Percentiles rank a stretch among this genome's conserved stretches.
These are phyloP conservation scores for Heliconius nattereri DNA, from an alignment of 1,140 invertebrate genomes.

Conservation along the genomic window DNA sequence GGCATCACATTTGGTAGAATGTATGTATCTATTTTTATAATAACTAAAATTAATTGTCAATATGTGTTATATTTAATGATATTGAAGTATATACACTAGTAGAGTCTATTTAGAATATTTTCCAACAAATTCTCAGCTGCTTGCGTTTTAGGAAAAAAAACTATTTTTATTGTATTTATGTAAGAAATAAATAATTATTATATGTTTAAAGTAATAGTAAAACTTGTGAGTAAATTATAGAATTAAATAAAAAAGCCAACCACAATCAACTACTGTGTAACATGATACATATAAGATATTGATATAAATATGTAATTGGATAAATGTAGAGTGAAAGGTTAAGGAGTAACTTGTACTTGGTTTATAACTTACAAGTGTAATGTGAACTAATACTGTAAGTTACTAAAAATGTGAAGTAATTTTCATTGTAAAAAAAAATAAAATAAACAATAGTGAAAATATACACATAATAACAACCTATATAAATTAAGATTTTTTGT, in stretches of 20 bases:
- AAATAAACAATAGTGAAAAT: too few species aligned
- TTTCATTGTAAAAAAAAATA: neutral
- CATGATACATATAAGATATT: conserved; percentile 13
- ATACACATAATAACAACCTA: neutral
- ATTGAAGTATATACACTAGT: neutral
- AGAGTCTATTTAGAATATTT: neutral
- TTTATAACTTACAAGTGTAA: too few species aligned
- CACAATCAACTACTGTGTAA: conserved; percentile 1
- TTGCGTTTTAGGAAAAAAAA: neutral
- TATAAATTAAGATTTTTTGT: neutral
- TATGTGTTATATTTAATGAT: neutral
- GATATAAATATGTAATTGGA: conserved; percentile 16
- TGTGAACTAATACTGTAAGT: neutral
- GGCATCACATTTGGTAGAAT: conserved; percentile 92
- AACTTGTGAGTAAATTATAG: neutral
- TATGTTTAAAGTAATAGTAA: neutral
- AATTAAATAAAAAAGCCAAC: neutral
- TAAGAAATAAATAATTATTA: too few species aligned
- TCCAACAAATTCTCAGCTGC: neutral
- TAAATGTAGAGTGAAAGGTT: conserved; percentile 17
- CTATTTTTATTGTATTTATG: neutral
- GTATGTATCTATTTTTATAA: conserved; percentile 83
- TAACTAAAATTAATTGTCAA: neutral
- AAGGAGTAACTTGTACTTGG: neutral
- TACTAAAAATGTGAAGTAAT: too few species aligned